Evolutionary conservation across 2,797 vertebrate genomes (phyloP), one percentile per base, ranked within the genome.

Genomic region (Anguilla megastoma): DNA sequence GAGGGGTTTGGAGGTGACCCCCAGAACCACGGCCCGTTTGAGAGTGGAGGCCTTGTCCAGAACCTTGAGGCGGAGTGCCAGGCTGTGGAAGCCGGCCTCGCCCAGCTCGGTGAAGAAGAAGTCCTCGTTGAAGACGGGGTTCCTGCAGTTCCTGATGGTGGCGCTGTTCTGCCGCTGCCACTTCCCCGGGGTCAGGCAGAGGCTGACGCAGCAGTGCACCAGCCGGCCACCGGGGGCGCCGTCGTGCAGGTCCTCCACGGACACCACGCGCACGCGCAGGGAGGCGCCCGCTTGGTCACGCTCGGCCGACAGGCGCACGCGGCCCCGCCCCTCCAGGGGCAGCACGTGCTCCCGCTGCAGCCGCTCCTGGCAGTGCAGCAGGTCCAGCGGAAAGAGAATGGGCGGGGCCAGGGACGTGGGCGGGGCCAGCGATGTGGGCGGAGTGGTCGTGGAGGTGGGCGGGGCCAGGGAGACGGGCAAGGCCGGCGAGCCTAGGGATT

Each of bases 71-170:
- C 92, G 92, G 86, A 97, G 92, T 85, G 93, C 89, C 85, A 95
- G 90, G 45, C 90, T 86, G 80, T 79, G 63, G 74, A 96, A 87
- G 74, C 93, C 89, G 7, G 91, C 91, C 3, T 88, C 89, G n/a
- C 89, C 93, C 71, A 94, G 94, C 27, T 92, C 90, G 4, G 93
- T 93, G 89, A 95, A 96, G 92, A 93, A 96, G 86, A 97, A 96
- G 83, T 96, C 94, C 87, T 96, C 94, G 84, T 95, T 96, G 87
- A 96, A 96, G 88, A 94, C 90, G 3, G 94, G 93, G 74, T 89
- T 91, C 83, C 88, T 87, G 76, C 93, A 94, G 90, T 92, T 95
- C 91, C 91, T 94, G 91, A 94, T 92, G 90, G 90, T 93, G 91
- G 94, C 89, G 6, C 95, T 96, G 89, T 91, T 56, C 90, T 96